Evolutionary conservation across 2,113 vertebrate genomes (phyloP).

Genomic region (Seriola rivoliana): DNA sequence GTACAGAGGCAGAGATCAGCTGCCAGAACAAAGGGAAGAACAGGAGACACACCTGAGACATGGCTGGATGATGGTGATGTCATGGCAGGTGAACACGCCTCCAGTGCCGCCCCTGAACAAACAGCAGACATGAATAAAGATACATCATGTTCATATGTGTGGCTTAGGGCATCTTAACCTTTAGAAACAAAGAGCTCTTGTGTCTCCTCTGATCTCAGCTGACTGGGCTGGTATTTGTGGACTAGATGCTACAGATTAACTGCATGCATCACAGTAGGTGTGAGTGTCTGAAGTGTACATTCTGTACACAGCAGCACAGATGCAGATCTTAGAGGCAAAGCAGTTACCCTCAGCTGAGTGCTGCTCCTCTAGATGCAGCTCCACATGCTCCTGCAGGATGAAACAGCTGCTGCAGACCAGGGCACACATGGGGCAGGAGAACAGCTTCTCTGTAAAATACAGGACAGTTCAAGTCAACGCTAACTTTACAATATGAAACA

Average conservation of each 20-base stretch:
- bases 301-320: background rate
- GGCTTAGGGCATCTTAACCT: background rate
- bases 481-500: background rate
- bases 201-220: background rate
- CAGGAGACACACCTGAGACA: background rate
- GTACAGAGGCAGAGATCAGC: no score
- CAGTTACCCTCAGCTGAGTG: constrained; percentile 54
- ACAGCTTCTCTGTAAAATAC: constrained; percentile 71
- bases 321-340: background rate
- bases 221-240: background rate
- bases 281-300: background rate
- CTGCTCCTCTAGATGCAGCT: constrained; percentile 79
- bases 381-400: constrained; percentile 83
- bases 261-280: background rate
- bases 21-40: background rate
- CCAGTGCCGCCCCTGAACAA: background rate
- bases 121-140: background rate
- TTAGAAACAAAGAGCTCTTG: background rate
- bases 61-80: constrained; percentile 1
- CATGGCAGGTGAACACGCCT: background rate
- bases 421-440: constrained; percentile 91
- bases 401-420: constrained; percentile 81
- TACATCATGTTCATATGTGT: background rate
- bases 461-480: background rate
- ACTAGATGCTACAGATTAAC: background rate